These are phyloP conservation scores for Cyprinodon brontotheroides DNA, from an alignment of 2,113 vertebrate species.

Conservation along the genomic window DNA sequence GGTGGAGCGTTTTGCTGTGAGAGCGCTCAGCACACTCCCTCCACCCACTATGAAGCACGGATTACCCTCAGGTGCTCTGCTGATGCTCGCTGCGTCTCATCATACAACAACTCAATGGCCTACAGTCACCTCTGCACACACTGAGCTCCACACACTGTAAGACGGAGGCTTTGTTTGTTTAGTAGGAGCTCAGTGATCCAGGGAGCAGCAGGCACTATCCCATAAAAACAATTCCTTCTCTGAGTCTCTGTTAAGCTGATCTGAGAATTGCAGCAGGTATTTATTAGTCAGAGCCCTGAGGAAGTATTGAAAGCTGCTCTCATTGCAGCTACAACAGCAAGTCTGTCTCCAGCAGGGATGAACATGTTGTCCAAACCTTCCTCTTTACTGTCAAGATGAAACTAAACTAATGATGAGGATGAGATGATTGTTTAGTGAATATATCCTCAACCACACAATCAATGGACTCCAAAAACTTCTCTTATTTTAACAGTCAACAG, in stretches of 20 bases:
- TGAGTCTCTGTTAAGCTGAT: neutral
- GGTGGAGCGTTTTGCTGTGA: slow-evolving; percentile 29
- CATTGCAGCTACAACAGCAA: neutral
- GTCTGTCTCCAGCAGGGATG: neutral
- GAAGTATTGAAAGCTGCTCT: neutral
- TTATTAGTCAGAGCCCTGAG: neutral
- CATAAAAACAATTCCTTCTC: neutral
- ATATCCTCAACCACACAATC: too few relatives aligned
- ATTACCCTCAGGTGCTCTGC: slow-evolving; percentile 40
- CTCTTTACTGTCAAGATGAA: too few relatives aligned
- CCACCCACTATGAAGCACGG: slow-evolving; percentile 44
- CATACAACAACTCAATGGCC: slow-evolving; percentile 4
- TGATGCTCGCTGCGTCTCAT: slow-evolving; percentile 28
- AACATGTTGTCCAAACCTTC: too few relatives aligned
- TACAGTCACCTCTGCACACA: neutral
- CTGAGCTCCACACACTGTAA: neutral
- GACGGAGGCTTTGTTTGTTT: neutral
- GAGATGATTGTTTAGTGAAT: too few relatives aligned
- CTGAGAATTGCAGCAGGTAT: neutral
- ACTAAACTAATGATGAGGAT: too few relatives aligned
- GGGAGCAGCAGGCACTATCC: neutral
- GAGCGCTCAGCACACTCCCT: neutral
- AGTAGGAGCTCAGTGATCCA: neutral
- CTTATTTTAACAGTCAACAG: too few relatives aligned
- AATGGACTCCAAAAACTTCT: too few relatives aligned